phyloP scores from a whole-genome alignment of 2,888 invertebrate genomes.

The Diarsia dahlii region DNA sequence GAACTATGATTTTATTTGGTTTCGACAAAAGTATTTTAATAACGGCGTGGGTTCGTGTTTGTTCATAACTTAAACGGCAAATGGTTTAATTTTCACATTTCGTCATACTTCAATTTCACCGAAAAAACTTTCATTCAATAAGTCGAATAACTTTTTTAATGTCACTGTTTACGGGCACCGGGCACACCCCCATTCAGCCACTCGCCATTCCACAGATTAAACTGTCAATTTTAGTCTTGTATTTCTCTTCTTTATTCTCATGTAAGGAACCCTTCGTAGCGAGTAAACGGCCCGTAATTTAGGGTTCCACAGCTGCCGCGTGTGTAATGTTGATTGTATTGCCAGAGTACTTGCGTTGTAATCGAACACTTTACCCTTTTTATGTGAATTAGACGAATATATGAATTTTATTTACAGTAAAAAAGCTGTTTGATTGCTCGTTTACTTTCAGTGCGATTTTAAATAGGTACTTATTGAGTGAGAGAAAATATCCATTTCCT shows the following conservation, averaged over 20 bases:
- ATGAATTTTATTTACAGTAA: slow-evolving; percentile 59
- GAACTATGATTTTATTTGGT: slow-evolving; percentile 11
- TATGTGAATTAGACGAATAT: slow-evolving; percentile 74
- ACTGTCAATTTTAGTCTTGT: slow-evolving; percentile 85
- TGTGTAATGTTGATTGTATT: slow-evolving; percentile 89
- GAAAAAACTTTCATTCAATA: slow-evolving; percentile 27
- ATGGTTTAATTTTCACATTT: neutral
- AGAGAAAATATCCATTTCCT: neutral
- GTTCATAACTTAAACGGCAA: neutral
- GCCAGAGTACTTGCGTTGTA: slow-evolving; percentile 74
- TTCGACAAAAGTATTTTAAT: slow-evolving; percentile 21
- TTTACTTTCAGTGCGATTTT: slow-evolving; percentile 33
- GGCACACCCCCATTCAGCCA: slow-evolving; percentile 71
- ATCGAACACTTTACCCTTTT: slow-evolving; percentile 83
- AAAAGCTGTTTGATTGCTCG: slow-evolving; percentile 43
- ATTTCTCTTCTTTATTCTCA: slow-evolving; percentile 74
- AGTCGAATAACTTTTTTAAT: slow-evolving; percentile 60
- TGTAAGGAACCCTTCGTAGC: slow-evolving; percentile 82
- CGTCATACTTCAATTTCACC: neutral
- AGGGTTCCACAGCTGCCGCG: slow-evolving; percentile 87
- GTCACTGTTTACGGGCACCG: slow-evolving; percentile 53
- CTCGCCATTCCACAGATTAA: slow-evolving; percentile 83
- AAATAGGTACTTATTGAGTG: neutral
- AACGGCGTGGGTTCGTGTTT: neutral
- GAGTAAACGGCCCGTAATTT: slow-evolving; percentile 85